phyloP scores from a whole-genome alignment of 2,113 vertebrate genomes.

The western clawed frog (Xenopus tropicalis) region DNA sequence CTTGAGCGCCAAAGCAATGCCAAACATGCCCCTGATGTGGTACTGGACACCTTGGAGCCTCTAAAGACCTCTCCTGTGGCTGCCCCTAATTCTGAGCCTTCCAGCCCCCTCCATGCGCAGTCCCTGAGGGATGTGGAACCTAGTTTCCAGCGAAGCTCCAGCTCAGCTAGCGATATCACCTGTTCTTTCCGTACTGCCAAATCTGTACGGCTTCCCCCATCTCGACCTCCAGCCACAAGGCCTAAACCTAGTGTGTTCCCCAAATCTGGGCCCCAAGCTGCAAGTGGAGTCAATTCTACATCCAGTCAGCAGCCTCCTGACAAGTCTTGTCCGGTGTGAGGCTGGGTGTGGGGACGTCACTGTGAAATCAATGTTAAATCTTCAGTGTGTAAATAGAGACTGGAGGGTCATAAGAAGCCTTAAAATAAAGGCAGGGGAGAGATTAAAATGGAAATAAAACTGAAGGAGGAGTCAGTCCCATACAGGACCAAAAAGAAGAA shows the following conservation, averaged over 20 bases:
- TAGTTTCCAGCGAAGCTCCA: slow-evolving; percentile 90
- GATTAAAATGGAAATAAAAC: background rate
- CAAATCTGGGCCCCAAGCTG: slow-evolving; percentile 70
- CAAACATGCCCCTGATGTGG: slow-evolving; percentile 90
- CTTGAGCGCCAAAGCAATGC: slow-evolving; percentile 85
- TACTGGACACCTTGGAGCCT: slow-evolving; percentile 95
- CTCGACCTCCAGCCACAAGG: slow-evolving; percentile 85
- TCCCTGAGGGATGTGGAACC: slow-evolving; percentile 78
- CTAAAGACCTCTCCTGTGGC: slow-evolving; percentile 75
- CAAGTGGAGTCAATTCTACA: slow-evolving; percentile 72
- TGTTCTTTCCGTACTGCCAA: slow-evolving; percentile 87
- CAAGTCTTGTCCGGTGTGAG: slow-evolving; percentile 92
- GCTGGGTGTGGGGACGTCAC: slow-evolving; percentile 13
- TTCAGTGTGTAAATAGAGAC: slow-evolving; percentile 42
- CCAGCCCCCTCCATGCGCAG: slow-evolving; percentile 92
- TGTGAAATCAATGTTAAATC: slow-evolving; percentile 41
- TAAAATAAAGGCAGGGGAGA: slow-evolving; percentile 1
- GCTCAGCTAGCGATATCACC: slow-evolving; percentile 87
- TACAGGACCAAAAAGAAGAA: slow-evolving; percentile 17
- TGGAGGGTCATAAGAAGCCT: background rate
- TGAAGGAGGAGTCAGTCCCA: background rate
- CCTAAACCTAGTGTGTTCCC: slow-evolving; percentile 92
- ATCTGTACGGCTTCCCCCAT: slow-evolving; percentile 66
- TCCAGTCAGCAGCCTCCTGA: slow-evolving; percentile 82
- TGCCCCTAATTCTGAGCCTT: slow-evolving; percentile 86